phyloP scores from a whole-genome alignment of 2,113 vertebrate genomes.

The Pogonocichla stellata region DNA sequence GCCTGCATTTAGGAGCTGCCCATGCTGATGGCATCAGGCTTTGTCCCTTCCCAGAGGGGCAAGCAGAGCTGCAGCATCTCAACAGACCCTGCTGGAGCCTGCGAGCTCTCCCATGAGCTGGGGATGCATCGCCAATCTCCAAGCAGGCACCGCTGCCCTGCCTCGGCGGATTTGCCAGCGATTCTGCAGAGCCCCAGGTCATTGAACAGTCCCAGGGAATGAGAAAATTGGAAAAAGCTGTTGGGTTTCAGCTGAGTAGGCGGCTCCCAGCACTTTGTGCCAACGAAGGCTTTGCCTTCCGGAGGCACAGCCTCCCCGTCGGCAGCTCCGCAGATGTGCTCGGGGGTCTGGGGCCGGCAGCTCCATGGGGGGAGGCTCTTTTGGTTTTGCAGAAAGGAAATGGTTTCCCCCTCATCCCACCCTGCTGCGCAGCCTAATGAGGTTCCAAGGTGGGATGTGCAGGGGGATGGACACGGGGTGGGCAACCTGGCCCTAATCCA shows the following conservation, averaged over 20 bases:
- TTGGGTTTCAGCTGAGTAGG: constrained; percentile 58
- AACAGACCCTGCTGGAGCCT: fast-evolving
- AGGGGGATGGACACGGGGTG: background rate
- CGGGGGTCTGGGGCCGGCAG: background rate
- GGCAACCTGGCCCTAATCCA: background rate
- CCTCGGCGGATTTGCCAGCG: background rate
- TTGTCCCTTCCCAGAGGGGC: background rate
- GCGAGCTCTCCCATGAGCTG: background rate
- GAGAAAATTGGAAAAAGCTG: constrained; percentile 65
- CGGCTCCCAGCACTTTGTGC: constrained; percentile 31
- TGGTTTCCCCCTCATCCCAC: background rate
- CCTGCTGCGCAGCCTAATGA: background rate
- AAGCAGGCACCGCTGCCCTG: background rate
- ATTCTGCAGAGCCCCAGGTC: constrained; percentile 32
- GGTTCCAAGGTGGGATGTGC: background rate
- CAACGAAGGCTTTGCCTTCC: constrained; percentile 50
- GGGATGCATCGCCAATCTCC: background rate
- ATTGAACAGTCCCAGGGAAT: constrained; percentile 11
- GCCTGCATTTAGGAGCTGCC: background rate
- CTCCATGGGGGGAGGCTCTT: background rate
- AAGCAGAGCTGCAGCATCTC: background rate
- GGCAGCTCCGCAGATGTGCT: constrained; percentile 31
- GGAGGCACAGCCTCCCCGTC: constrained; percentile 42
- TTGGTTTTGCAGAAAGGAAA: constrained; percentile 41
- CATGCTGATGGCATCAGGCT: background rate